These are phyloP conservation scores for Circaetus gallicus DNA, from an alignment of 2,113 vertebrate species.

Conservation along the genomic window DNA sequence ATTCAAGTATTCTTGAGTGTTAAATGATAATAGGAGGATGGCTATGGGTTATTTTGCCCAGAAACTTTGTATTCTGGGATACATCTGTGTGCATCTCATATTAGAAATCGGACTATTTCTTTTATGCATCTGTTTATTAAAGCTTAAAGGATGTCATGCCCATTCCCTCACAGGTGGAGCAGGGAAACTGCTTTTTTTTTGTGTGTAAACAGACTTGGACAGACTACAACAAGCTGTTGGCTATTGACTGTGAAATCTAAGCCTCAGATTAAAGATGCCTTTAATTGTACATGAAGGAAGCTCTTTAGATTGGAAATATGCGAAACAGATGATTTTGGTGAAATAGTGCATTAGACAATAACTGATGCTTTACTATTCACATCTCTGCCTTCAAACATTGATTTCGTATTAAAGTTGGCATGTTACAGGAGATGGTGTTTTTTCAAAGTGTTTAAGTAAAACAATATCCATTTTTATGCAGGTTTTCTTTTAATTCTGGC, in stretches of 20 bases:
- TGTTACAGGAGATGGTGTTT: background rate
- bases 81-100: fast-evolving
- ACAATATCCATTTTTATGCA: fast-evolving
- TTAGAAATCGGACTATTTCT: background rate
- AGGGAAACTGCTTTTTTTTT: background rate
- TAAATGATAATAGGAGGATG: background rate
- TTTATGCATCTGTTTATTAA: background rate
- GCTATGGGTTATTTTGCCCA: background rate
- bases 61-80: background rate
- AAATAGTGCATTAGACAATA: background rate
- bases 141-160: background rate
- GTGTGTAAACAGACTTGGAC: background rate
- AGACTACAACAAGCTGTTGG: background rate
- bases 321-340: background rate
- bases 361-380: background rate
- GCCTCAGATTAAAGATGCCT: background rate
- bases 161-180: background rate
- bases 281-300: background rate
- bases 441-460: background rate
- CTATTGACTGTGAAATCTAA: background rate
- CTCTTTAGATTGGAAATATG: background rate
- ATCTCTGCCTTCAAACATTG: background rate
- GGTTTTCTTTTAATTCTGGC: background rate
- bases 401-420: background rate
- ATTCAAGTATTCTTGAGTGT: background rate